These are phyloP conservation scores for Ascaphus truei DNA, from an alignment of 2,113 vertebrate species.

Conservation along the genomic window DNA sequence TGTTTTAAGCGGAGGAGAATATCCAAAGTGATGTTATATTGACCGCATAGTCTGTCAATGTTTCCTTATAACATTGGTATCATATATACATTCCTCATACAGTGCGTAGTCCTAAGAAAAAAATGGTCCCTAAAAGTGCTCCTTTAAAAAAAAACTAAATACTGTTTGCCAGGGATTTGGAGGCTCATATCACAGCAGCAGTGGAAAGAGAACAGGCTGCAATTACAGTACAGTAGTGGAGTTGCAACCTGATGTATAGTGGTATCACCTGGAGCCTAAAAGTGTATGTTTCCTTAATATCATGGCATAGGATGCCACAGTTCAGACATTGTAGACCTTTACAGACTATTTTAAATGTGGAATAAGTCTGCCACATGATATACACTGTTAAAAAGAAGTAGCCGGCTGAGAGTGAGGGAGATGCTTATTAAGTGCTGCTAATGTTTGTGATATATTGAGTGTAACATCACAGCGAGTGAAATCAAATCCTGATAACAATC, in stretches of 20 bases:
- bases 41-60: too few relatives aligned
- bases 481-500: slow-evolving; percentile 60
- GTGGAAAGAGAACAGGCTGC: not conserved
- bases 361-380: not conserved
- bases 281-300: not conserved
- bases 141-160: not conserved
- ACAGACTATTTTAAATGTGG: not conserved
- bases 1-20: too few relatives aligned
- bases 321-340: not conserved
- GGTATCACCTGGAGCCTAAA: not conserved
- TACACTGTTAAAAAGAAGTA: not conserved
- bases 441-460: slow-evolving; percentile 61
- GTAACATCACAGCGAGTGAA: slow-evolving; percentile 59
- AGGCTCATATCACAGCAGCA: not conserved
- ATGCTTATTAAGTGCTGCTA: slow-evolving; percentile 43
- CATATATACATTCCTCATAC: too few relatives aligned
- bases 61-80: too few relatives aligned
- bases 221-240: not conserved
- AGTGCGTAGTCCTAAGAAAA: too few relatives aligned
- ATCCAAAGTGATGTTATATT: too few relatives aligned
- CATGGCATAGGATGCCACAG: not conserved
- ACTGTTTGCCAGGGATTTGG: too few relatives aligned
- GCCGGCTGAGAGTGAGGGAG: slow-evolving; percentile 34
- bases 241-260: not conserved
- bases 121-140: too few relatives aligned